Conservation (phyloP, 2,797 vertebrate species). For the Lutjanus argentimaculatus region DNA sequence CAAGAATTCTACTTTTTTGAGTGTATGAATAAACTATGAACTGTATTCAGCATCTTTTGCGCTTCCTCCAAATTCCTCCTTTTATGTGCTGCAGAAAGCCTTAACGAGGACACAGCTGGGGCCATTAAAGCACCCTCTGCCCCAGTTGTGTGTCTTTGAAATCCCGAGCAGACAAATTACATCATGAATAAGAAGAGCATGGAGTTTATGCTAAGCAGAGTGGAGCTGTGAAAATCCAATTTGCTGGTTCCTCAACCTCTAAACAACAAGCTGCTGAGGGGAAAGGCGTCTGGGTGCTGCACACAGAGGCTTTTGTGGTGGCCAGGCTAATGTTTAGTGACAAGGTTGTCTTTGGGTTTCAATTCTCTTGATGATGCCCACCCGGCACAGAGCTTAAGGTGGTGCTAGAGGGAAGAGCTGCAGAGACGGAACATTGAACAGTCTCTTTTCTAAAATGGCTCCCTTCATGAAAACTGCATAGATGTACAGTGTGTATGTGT, state of each 20-base stretch:
- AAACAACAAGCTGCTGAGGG: conserved; percentile 4
- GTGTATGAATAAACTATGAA: conserved; percentile 19
- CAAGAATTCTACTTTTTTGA: background rate
- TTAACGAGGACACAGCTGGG: background rate
- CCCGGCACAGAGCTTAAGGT: background rate
- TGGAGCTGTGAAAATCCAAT: conserved; percentile 47
- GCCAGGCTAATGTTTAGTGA: background rate
- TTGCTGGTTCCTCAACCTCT: conserved; percentile 35
- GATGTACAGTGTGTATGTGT: background rate
- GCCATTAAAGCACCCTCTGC: conserved; percentile 3
- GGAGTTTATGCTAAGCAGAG: conserved; percentile 45
- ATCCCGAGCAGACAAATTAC: conserved; percentile 37
- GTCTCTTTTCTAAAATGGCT: background rate
- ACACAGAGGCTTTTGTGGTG: background rate
- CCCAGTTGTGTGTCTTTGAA: conserved; percentile 36
- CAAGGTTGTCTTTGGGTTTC: conserved; percentile 14
- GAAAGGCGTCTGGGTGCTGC: background rate
- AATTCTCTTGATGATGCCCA: background rate
- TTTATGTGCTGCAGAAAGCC: background rate
- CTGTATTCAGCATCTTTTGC: background rate
- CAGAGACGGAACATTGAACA: background rate
- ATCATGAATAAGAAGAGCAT: conserved; percentile 34
- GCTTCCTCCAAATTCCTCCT: conserved; percentile 5
- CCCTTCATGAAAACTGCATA: background rate
- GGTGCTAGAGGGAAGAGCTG: background rate